Evolutionary conservation across 2,888 invertebrate genomes (phyloP), one percentile per base, ranked within the genome.

Genomic region (Scaptomyza caliginosa): DNA sequence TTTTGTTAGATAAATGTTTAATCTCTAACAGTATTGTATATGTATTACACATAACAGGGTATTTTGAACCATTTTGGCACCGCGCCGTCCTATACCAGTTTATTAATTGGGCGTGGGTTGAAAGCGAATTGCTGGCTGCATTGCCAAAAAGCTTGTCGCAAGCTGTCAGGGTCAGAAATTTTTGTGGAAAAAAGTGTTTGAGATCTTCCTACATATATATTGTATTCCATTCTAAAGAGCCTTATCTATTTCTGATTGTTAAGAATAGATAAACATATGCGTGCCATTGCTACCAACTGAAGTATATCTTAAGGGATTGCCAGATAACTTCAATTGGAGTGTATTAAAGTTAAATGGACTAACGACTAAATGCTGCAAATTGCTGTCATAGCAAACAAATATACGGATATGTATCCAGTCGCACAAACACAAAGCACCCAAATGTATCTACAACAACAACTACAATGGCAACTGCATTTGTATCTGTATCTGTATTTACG

Each of bases 291-390:
- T 16, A 7, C 19, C 45, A 26, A 8, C 58, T 40, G 51, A 26
- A 40, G 48, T 52, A 30, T 42, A 43, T 46, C 43, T 49, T 32
- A 39, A 67, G 28, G 46, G 38, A 67, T 59, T 56, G 49, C 40
- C 39, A 32, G 56, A 56, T 64, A 78, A 52, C 60, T 64, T 75
- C 60, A 64, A 64, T 42, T 51, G 49, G 52, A 80, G 77, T 79
- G 67, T 67, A 75, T 80, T 83, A 77, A 77, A 75, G 77, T 70
- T 67, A 77, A 83, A 80, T 80, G 73, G 67, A 75, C 80, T 80
- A 59, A 49, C 50, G 38, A 67, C 77, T 73, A 77, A 81, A 75
- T 73, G 68, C 67, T 80, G 73, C 70, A 83, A 83, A 83, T 81
- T 65, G 73, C 69, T 65, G 73, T 42, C 84, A 83, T 77, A 58